Conservation (phyloP, 1,140 invertebrate genomes). For the Eciton burchellii region DNA sequence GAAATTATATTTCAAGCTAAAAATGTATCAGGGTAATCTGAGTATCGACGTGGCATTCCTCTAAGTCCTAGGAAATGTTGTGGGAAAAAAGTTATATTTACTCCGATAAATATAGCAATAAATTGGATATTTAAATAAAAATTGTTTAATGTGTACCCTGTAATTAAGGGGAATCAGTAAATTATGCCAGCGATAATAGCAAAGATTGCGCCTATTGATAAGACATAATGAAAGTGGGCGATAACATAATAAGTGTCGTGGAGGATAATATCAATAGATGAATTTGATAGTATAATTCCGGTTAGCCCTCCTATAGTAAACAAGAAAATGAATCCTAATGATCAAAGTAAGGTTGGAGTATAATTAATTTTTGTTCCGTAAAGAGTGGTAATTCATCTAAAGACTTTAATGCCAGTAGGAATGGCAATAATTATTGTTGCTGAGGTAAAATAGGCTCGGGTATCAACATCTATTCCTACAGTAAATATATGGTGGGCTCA, state of each 20-base stretch:
- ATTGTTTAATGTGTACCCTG: no score
- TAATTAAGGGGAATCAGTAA: neutral
- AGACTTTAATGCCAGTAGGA: neutral
- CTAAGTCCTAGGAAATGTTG: slow-evolving; percentile 14
- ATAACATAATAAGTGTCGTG: slow-evolving; percentile 31
- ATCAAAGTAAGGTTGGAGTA: slow-evolving; percentile 14
- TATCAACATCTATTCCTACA: no score
- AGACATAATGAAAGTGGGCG: slow-evolving; percentile 22
- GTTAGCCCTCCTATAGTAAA: slow-evolving; percentile 85
- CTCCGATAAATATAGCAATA: no score
- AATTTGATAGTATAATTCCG: slow-evolving; percentile 2
- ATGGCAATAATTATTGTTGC: no score
- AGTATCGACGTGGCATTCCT: slow-evolving; percentile 5
- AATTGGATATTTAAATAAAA: no score
- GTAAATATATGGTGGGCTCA: no score
- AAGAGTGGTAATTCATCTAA: no score
- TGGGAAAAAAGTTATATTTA: slow-evolving; percentile 6
- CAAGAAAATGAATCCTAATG: slow-evolving; percentile 23
- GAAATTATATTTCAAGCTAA: no score
- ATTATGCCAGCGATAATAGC: slow-evolving; percentile 7
- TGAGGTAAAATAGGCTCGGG: no score
- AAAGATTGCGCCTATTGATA: slow-evolving; percentile 23
- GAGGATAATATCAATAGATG: neutral
- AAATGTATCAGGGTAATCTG: slow-evolving; percentile 14
- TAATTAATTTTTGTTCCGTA: no score